phyloP scores from a whole-genome alignment of 2,113 vertebrate genomes.

The Actenoides hombroni region DNA sequence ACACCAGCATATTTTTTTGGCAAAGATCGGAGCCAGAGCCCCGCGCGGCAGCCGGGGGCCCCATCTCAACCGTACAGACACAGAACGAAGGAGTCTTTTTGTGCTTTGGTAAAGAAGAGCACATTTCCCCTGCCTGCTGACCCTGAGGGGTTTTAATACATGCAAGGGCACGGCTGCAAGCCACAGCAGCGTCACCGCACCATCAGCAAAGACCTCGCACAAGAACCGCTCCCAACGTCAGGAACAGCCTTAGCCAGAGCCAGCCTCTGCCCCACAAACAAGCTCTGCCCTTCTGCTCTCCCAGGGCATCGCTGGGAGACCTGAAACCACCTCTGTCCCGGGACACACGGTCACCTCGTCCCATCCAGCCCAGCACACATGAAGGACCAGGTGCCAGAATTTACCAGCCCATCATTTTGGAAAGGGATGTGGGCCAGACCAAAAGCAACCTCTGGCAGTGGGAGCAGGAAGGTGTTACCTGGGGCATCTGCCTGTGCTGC shows the following conservation, averaged over 20 bases:
- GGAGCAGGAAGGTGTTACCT: background rate
- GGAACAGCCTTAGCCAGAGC: background rate
- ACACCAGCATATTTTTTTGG: slow-evolving; percentile 5
- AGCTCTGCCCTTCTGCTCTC: background rate
- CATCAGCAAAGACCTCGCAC: background rate
- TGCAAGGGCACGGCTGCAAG: background rate
- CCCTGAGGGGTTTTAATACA: background rate
- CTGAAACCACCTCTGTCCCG: background rate
- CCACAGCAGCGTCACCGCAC: accelerated
- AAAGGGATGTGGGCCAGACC: background rate
- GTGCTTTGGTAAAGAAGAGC: background rate
- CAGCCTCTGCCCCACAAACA: accelerated
- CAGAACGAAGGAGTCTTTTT: background rate
- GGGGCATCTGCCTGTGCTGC: background rate
- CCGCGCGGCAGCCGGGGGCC: background rate
- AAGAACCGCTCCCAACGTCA: background rate
- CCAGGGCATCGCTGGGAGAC: background rate
- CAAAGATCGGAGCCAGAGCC: background rate
- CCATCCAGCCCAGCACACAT: accelerated
- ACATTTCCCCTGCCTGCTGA: background rate
- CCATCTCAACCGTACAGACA: background rate
- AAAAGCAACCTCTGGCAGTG: accelerated
- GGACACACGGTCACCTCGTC: accelerated
- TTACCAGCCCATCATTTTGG: background rate
- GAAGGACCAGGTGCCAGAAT: background rate